Conservation (phyloP, 2,888 invertebrate species). For the Drosophila flavopinicola region DNA sequence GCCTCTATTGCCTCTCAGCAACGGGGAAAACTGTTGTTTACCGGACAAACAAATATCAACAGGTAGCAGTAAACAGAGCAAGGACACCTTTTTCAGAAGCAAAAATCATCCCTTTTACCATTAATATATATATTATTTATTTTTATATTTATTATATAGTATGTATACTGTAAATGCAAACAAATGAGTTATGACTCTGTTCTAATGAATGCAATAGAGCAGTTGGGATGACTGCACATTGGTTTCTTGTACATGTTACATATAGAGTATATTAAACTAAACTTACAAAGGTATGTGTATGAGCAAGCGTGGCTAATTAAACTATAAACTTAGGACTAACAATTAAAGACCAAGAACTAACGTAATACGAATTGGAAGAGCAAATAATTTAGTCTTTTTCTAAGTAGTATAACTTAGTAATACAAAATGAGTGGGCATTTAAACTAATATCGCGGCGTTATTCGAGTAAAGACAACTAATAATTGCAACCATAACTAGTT, state of each 20-base stretch:
- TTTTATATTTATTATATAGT: slow-evolving; percentile 32
- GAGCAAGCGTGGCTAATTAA: slow-evolving; percentile 78
- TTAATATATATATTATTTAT: slow-evolving; percentile 13
- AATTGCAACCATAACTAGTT: slow-evolving; percentile 33
- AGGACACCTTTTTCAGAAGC: background rate
- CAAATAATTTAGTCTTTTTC: slow-evolving; percentile 77
- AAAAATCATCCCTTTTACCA: background rate
- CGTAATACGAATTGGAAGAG: slow-evolving; percentile 73
- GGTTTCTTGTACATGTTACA: slow-evolving; percentile 48
- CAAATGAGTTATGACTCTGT: slow-evolving; percentile 65
- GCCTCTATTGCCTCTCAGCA: slow-evolving; percentile 49
- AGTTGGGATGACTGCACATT: slow-evolving; percentile 30
- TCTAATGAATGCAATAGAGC: slow-evolving; percentile 43
- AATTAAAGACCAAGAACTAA: slow-evolving; percentile 45
- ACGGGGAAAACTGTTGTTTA: slow-evolving; percentile 40
- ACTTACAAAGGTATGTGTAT: slow-evolving; percentile 56
- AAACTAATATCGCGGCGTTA: slow-evolving; percentile 73
- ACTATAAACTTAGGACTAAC: slow-evolving; percentile 60
- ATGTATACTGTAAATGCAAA: slow-evolving; percentile 64
- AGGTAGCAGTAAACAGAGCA: slow-evolving; percentile 28
- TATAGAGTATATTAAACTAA: slow-evolving; percentile 50
- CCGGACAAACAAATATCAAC: slow-evolving; percentile 59
- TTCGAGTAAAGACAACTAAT: slow-evolving; percentile 33
- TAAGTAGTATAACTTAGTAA: slow-evolving; percentile 61
- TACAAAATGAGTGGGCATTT: slow-evolving; percentile 36